Evolutionary conservation across 2,888 invertebrate genomes (phyloP).

Genomic region (Lasioglossum marginatum): DNA sequence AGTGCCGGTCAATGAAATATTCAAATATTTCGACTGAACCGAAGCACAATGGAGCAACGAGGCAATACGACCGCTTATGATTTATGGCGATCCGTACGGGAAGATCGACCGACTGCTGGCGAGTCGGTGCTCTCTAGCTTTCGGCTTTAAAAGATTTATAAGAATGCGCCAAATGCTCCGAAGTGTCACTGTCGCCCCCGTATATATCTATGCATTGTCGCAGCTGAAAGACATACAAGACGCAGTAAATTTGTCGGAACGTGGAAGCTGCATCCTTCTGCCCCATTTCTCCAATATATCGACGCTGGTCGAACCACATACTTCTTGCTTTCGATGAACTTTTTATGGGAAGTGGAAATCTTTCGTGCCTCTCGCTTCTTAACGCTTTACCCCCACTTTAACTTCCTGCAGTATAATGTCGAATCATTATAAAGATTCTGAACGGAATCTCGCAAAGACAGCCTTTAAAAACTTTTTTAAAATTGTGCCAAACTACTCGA

Average conservation of each 20-base stretch:
- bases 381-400: background rate
- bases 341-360: background rate
- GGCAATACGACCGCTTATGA: slow-evolving; percentile 61
- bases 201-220: background rate
- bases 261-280: background rate
- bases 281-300: background rate
- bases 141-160: slow-evolving; percentile 66
- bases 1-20: slow-evolving; percentile 58
- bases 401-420: background rate
- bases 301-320: background rate
- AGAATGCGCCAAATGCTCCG: slow-evolving; percentile 50
- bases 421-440: background rate
- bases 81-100: slow-evolving; percentile 62
- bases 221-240: background rate
- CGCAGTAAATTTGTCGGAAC: slow-evolving; percentile 4
- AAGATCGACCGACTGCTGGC: slow-evolving; percentile 63
- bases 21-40: slow-evolving; percentile 52
- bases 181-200: slow-evolving; percentile 35
- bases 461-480: too few species aligned
- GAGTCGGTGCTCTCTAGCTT: slow-evolving; percentile 54
- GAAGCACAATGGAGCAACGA: slow-evolving; percentile 49
- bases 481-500: too few species aligned
- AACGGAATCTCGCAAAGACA: background rate
- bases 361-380: background rate
- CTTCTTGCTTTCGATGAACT: background rate